phyloP scores from a whole-genome alignment of 2,888 invertebrate genomes.

The Lasioglossum leucozonium region DNA sequence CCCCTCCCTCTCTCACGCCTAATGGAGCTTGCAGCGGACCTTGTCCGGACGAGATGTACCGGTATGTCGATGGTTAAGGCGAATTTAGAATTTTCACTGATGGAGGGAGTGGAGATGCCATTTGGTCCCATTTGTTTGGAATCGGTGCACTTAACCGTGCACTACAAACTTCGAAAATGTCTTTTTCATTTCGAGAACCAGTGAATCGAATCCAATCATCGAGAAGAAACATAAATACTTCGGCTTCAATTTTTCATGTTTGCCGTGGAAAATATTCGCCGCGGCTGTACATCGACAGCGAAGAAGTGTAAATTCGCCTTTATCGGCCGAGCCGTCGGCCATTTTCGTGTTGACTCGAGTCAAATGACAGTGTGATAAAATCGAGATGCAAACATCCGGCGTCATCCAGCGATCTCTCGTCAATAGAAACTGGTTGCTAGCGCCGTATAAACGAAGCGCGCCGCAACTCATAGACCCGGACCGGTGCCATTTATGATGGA shows the following conservation, averaged over 20 bases:
- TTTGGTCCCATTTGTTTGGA: too few species aligned
- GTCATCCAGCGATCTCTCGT: not conserved
- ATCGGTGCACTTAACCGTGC: not conserved
- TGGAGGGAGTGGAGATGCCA: too few species aligned
- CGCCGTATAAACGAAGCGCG: not conserved
- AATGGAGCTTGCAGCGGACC: constrained; percentile 65
- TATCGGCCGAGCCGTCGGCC: constrained; percentile 36
- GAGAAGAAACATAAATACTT: not conserved
- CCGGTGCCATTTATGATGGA: constrained; percentile 26
- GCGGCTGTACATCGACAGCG: not conserved
- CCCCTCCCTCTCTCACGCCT: constrained; percentile 30
- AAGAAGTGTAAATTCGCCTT: constrained; percentile 4
- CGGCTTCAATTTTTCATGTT: not conserved
- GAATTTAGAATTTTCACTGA: not conserved
- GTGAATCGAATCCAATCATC: not conserved
- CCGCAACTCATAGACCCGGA: not conserved
- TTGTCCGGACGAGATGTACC: constrained; percentile 48
- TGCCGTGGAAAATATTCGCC: not conserved
- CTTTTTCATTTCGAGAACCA: too few species aligned
- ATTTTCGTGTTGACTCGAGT: constrained; percentile 50
- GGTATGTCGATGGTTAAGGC: constrained; percentile 68
- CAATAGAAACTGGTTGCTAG: not conserved
- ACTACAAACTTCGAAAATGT: too few species aligned
- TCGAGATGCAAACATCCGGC: not conserved
- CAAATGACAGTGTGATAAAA: not conserved